A percentile compares a stretch with the other conserved stretches of the same genome.
phyloP scores from a whole-genome alignment of 2,113 vertebrate species.

The Semnopithecus entellus region DNA sequence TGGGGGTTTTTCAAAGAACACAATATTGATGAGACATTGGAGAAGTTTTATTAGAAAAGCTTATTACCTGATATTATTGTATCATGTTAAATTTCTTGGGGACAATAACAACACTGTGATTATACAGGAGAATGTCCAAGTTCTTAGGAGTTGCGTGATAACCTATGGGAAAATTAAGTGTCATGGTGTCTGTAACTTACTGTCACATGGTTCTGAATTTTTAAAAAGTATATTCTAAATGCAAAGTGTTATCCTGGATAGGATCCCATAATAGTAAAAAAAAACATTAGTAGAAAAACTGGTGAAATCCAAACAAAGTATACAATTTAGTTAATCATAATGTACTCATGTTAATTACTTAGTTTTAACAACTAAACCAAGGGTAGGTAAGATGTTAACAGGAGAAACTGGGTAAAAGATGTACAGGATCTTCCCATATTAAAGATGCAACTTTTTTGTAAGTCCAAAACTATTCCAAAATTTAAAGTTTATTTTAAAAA shows the following conservation, averaged over 20 bases:
- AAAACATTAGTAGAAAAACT: not conserved
- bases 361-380: not conserved
- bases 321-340: not conserved
- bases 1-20: not conserved
- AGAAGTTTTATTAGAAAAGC: conserved; percentile 3
- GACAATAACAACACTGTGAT: not conserved
- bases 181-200: not conserved
- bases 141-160: not conserved
- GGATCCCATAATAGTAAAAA: not conserved
- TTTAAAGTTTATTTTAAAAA: not conserved
- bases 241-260: not conserved
- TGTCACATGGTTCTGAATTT: not conserved
- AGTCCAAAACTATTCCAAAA: not conserved
- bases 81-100: not conserved
- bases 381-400: not conserved
- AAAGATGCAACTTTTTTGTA: not conserved
- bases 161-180: not conserved
- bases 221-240: conserved; percentile 3
- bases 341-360: not conserved
- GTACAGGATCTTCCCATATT: not conserved
- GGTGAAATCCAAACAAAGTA: not conserved
- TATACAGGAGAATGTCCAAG: not conserved
- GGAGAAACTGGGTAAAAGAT: not conserved
- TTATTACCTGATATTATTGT: conserved; percentile 6
- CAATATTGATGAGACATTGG: not conserved